Evolutionary conservation across 2,888 invertebrate genomes (phyloP), one percentile per base, ranked within the genome.

Genomic region (Pediacus dermestoides): DNA sequence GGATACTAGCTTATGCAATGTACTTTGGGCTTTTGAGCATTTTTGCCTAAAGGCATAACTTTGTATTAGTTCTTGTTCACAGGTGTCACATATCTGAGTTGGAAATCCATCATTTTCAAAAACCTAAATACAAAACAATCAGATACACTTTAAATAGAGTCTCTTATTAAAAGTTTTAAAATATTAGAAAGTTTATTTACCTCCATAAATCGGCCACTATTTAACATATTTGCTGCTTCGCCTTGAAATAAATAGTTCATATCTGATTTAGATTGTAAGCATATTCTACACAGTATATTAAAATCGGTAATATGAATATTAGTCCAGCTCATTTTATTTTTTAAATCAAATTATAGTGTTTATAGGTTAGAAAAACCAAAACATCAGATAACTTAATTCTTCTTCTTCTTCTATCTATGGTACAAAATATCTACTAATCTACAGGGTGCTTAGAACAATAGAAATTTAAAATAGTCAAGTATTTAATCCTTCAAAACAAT

Each of bases 11-110:
- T n/a, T n/a, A n/a, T n/a, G n/a, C n/a, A 57, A 42, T 13, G 46
- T 44, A 2, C 30, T 37, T 25, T 58, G 39, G 1, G 60, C 57
- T 26, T 49, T 40, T 38, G 48, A 37, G 44, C 62, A 62, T 34
- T 52, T 42, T 25, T 55, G 43, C 44, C 57, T 59, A 39, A 62
- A 58, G 18, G 51, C 50, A 22, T 51, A 60, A 43, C 52, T 47
- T 33, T 58, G 48, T 9, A 47, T 34, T 13, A 60, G 40, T 7
- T 52, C 21, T 12, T 55, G 37, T 2, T 50, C 26, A 37, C 63
- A 63, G 15, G 33, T 43, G 7, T 33, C 16, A 31, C 63, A 63
- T 21, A 63, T 55, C 22, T 55, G 40, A 21, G 42, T 42, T 1
- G 61, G 60, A 13, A 49, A 48, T 6, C 47, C 49, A 41, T 59